A percentile compares a stretch with the other conserved stretches of the same genome.
phyloP scores from a whole-genome alignment of 2,113 vertebrate species.

The Climacteris rufus region DNA sequence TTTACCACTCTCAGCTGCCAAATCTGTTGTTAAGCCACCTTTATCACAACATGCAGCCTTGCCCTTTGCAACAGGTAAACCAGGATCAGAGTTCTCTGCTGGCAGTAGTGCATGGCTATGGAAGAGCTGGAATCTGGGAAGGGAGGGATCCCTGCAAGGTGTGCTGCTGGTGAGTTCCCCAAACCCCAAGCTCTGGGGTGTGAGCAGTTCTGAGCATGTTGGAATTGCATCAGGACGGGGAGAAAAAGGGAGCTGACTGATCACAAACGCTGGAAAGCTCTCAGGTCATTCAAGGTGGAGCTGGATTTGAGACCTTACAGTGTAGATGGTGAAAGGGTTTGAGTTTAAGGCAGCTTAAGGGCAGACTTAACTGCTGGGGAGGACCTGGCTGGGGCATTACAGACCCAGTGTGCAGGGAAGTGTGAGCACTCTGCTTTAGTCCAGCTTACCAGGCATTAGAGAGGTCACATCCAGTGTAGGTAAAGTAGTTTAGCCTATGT shows the following conservation, averaged over 20 bases:
- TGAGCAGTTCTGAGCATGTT: neutral
- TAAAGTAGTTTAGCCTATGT: neutral
- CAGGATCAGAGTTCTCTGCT: neutral
- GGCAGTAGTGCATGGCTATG: neutral
- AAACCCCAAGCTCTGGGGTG: neutral
- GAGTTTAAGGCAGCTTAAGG: neutral
- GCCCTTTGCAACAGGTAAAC: neutral
- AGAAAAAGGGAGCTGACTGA: neutral
- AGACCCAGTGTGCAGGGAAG: neutral
- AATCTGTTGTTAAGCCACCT: neutral
- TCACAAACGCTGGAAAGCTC: neutral
- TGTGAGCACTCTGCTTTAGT: neutral
- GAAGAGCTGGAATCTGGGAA: neutral
- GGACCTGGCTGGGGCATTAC: neutral
- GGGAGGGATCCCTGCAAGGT: neutral
- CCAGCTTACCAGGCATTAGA: neutral
- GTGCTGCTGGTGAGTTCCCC: neutral
- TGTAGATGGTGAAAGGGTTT: neutral
- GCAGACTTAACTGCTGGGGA: neutral
- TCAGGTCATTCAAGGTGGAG: neutral
- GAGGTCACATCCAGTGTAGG: neutral
- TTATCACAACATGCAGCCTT: neutral
- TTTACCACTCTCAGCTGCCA: neutral
- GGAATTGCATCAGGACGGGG: neutral
- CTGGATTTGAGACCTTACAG: neutral